Evolutionary conservation across 1,140 invertebrate genomes (phyloP).

Genomic region (Alviniconcha marisindica): DNA sequence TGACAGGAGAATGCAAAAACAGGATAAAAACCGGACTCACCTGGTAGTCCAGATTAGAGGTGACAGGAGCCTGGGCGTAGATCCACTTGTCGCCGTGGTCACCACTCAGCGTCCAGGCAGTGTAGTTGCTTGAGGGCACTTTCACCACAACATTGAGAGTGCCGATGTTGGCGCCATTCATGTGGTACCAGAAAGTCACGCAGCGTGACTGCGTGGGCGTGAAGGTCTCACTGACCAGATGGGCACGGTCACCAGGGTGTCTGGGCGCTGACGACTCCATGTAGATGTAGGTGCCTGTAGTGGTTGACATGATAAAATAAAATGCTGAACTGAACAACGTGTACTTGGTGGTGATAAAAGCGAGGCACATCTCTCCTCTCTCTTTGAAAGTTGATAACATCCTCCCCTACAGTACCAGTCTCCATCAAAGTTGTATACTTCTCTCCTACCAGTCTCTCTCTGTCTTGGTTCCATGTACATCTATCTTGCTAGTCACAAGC

Average conservation of each 20-base stretch:
- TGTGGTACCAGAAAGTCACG: slow-evolving; percentile 80
- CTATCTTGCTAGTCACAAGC: no score
- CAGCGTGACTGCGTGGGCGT: slow-evolving; percentile 53
- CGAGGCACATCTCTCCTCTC: no score
- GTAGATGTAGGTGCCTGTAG: slow-evolving; percentile 83
- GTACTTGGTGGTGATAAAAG: no score
- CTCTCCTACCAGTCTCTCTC: no score
- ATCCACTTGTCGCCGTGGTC: slow-evolving; percentile 61
- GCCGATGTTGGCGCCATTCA: slow-evolving; percentile 81
- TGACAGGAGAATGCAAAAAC: no score
- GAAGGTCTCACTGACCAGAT: slow-evolving; percentile 78
- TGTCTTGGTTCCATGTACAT: no score
- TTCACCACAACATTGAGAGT: slow-evolving; percentile 66
- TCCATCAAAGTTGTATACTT: no score
- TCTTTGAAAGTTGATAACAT: no score
- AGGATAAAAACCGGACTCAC: background rate
- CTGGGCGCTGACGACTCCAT: slow-evolving; percentile 80
- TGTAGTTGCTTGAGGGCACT: slow-evolving; percentile 43
- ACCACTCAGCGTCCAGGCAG: slow-evolving; percentile 36
- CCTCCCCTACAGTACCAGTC: no score
- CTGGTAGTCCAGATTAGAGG: slow-evolving; percentile 25
- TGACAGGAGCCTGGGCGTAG: slow-evolving; percentile 48
- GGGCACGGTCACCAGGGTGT: slow-evolving; percentile 81
- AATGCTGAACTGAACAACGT: no score
- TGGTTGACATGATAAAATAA: slow-evolving; percentile 27